These are phyloP conservation scores for Boulengeromyrus knoepffleri DNA, from an alignment of 2,113 vertebrate genomes.

Conservation along the genomic window DNA sequence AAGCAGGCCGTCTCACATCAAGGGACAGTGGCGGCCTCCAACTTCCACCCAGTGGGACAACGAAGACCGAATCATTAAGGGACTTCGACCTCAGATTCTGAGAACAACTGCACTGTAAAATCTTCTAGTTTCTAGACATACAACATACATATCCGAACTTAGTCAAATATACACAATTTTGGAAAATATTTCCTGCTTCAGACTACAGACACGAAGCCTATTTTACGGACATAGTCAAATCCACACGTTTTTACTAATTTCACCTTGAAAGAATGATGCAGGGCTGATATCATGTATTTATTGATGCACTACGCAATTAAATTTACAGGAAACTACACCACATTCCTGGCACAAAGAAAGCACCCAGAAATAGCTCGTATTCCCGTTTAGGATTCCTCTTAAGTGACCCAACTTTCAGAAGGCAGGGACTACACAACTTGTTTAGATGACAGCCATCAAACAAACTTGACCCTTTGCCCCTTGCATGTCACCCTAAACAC, in stretches of 20 bases:
- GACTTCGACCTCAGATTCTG: background rate
- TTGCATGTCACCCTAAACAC: slow-evolving; percentile 43
- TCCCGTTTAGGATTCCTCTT: slow-evolving; percentile 4
- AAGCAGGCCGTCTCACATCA: slow-evolving; percentile 26
- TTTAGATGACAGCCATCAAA: slow-evolving; percentile 53
- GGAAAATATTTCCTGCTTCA: background rate
- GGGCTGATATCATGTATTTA: background rate
- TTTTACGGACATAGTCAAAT: background rate
- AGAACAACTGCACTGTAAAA: background rate
- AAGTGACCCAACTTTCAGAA: slow-evolving; percentile 2
- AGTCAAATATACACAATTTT: background rate
- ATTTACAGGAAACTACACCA: background rate
- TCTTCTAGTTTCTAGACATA: background rate
- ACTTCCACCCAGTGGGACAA: background rate
- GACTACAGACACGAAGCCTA: background rate
- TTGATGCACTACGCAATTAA: background rate
- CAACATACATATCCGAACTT: background rate
- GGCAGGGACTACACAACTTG: slow-evolving; percentile 29
- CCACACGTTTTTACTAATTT: background rate
- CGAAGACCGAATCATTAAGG: background rate
- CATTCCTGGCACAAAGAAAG: slow-evolving; percentile 6
- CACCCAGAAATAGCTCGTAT: background rate
- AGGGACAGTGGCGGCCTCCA: slow-evolving; percentile 8
- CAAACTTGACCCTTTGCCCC: slow-evolving; percentile 51
- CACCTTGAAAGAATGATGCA: background rate